Evolutionary conservation across 2,113 vertebrate genomes (phyloP), one percentile per base, ranked within the genome.

Genomic region (Platichthys flesus): DNA sequence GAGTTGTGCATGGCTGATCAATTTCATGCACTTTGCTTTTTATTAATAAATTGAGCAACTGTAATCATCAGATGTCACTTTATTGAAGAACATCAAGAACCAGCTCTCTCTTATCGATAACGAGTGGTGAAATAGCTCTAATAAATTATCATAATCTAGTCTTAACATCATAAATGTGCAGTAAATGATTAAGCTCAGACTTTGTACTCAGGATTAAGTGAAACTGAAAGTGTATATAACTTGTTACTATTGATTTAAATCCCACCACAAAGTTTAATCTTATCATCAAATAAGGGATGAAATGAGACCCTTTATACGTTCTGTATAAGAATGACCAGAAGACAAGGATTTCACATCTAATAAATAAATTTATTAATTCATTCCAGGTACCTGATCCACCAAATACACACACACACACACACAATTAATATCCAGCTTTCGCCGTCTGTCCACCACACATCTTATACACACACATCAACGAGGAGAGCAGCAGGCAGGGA

Each of bases 291-390:
- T 31, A 7, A 45, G 13, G 42, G 20, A 45, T 54, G 9, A 49
- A 51, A 54, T 15, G 5, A 73, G 7, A 51, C n/a, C 14, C 24
- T 31, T 57, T 5, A 60, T 61, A 1, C 2, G 21, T 24, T 37
- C 3, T 70, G 2, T 49, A 67, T 55, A 40, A 77, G 67, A 9
- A 51, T 37, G 10, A 28, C 60, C 60, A 67, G 7, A n/a, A 78
- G 31, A 87, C 31, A 61, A 9, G 28, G 9, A 55, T 9, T 14
- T 76, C 55, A 66, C 28, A 82, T 59, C 3, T 78, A 45, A 42
- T 15, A 57, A 69, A 76, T 26, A 66, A 31, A 67, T 91, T 89
- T 90, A 90, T 89, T 90, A 73, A 65, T 76, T 18, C 45, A 78
- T 83, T 70, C n/a, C 73, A 76, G 52, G 14, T 79, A 67, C 49